These are phyloP conservation scores for Eupithecia exiguata DNA, from an alignment of 2,888 invertebrate genomes.

Conservation along the genomic window DNA sequence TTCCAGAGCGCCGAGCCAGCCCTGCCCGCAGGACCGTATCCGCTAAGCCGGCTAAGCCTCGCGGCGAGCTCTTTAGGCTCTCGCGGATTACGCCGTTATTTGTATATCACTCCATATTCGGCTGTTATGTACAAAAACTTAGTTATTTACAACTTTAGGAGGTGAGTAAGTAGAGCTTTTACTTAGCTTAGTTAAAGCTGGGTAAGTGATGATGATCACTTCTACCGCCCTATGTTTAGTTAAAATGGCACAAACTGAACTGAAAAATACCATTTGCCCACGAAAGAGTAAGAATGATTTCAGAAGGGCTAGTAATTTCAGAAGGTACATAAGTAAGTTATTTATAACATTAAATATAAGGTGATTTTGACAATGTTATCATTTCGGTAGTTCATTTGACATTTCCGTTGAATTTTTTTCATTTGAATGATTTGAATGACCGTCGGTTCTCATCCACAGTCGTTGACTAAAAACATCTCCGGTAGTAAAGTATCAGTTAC, in stretches of 20 bases:
- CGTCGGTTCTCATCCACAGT: not conserved
- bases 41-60: constrained; percentile 31
- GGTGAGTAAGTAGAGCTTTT: not conserved
- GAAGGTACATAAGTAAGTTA: not conserved
- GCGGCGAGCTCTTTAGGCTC: constrained; percentile 36
- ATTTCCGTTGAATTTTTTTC: no score
- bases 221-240: not conserved
- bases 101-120: constrained; percentile 25
- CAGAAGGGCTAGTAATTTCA: not conserved
- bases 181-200: not conserved
- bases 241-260: not conserved
- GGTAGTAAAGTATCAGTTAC: not conserved
- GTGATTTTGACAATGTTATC: not conserved
- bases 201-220: not conserved
- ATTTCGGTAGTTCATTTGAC: no score
- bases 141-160: not conserved
- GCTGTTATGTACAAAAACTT: not conserved
- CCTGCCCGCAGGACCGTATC: constrained; percentile 26
- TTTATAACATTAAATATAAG: not conserved
- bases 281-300: not conserved
- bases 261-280: not conserved
- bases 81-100: constrained; percentile 34
- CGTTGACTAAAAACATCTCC: no score
- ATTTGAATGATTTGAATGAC: no score
- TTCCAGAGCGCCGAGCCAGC: not conserved